Conservation (phyloP, 2,888 invertebrate genomes). For the Acanthosepion pharaonis region DNA sequence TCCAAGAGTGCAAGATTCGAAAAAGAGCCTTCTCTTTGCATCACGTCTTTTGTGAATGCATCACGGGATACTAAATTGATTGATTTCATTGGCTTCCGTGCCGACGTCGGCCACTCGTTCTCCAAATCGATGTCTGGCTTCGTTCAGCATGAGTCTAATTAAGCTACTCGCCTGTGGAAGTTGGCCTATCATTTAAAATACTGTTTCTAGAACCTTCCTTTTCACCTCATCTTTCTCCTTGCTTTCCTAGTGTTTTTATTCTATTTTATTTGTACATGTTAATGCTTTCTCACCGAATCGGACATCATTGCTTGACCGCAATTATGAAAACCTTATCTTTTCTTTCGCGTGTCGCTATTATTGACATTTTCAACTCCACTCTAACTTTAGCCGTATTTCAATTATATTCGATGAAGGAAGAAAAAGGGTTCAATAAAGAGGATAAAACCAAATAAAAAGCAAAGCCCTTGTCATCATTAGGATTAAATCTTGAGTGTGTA, state of each 20-base stretch:
- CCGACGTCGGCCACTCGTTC: not conserved
- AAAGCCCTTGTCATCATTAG: not conserved
- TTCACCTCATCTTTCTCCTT: not conserved
- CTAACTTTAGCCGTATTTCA: not conserved
- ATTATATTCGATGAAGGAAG: not conserved
- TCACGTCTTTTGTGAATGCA: not conserved
- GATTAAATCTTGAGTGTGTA: not conserved
- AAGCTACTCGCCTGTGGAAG: not conserved
- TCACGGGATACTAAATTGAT: not conserved
- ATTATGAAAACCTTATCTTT: not conserved
- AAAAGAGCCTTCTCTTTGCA: not conserved
- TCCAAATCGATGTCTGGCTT: not conserved
- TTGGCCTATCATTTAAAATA: not conserved
- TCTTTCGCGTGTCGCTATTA: not conserved
- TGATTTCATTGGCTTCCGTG: not conserved
- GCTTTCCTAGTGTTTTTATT: not conserved
- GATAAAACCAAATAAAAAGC: not conserved
- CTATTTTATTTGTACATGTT: not conserved
- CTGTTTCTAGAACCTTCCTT: not conserved
- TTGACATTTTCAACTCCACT: not conserved
- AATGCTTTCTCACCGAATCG: not conserved
- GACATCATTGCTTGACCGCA: not conserved
- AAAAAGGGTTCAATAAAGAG: not conserved
- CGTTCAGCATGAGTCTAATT: not conserved
- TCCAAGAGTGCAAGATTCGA: not conserved